Evolutionary conservation across 2,113 vertebrate species (phyloP).

Genomic region (Pelusios castaneus): DNA sequence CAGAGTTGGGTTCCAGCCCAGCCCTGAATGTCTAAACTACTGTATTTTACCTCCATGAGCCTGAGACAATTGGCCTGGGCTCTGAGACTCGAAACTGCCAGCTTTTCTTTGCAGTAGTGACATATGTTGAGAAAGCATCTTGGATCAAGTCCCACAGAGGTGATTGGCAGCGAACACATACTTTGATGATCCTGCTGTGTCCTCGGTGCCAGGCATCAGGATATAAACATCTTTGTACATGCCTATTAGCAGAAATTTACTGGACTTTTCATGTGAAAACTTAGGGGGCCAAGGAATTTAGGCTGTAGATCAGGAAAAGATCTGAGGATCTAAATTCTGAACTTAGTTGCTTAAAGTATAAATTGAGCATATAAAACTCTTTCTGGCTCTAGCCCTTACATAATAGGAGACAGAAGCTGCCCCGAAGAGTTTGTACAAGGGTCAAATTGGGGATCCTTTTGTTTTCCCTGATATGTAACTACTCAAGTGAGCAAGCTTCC

Average conservation of each 20-base stretch:
- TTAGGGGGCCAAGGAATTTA: no score
- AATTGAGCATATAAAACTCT: not conserved
- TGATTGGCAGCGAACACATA: not conserved
- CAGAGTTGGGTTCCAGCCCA: not conserved
- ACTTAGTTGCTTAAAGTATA: no score
- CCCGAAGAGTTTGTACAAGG: constrained; percentile 24
- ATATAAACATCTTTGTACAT: not conserved
- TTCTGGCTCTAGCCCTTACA: not conserved
- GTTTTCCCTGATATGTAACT: constrained; percentile 35
- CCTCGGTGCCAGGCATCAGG: not conserved
- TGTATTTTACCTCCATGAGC: not conserved
- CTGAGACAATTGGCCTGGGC: not conserved
- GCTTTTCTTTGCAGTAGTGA: not conserved
- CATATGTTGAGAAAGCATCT: not conserved
- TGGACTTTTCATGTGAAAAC: not conserved
- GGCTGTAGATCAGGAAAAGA: no score
- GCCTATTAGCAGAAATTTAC: not conserved
- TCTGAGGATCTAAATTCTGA: no score
- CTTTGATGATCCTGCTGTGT: not conserved
- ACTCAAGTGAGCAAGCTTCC: not conserved
- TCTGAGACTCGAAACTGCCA: not conserved
- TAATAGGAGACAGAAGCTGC: constrained; percentile 33
- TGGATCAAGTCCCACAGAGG: not conserved
- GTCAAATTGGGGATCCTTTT: constrained; percentile 13
- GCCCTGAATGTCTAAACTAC: not conserved